Percentiles rank a stretch among this genome's conserved stretches.
Evolutionary conservation across 2,113 vertebrate genomes (phyloP).

Genomic region (Etia nguti): DNA sequence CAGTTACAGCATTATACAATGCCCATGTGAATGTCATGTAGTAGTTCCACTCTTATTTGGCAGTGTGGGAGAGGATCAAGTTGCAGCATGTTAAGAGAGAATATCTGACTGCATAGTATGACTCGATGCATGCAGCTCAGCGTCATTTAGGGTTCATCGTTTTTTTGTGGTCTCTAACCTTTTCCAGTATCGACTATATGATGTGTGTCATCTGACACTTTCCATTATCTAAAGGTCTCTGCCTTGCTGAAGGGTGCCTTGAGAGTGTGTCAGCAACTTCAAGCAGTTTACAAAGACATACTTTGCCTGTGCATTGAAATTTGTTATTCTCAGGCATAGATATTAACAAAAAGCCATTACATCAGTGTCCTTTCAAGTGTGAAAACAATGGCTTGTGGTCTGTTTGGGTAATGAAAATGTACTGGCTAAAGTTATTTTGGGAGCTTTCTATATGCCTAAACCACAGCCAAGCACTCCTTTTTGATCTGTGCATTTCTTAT

Average conservation of each 20-base stretch:
- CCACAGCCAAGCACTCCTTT: neutral
- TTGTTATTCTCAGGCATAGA: neutral
- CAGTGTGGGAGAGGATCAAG: neutral
- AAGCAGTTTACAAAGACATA: neutral
- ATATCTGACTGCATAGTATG: neutral
- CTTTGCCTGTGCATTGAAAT: neutral
- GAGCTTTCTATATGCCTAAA: neutral
- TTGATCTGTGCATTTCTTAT: neutral
- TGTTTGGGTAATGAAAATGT: neutral
- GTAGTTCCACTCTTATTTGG: neutral
- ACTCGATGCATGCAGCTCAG: neutral
- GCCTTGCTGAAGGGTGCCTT: neutral
- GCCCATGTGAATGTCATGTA: neutral
- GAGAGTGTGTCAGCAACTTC: neutral
- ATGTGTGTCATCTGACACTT: neutral
- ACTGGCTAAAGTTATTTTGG: neutral
- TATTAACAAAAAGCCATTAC: neutral
- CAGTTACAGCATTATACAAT: neutral
- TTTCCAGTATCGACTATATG: neutral
- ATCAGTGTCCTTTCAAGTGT: neutral
- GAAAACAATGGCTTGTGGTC: neutral
- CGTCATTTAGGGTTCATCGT: neutral
- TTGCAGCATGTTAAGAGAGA: neutral
- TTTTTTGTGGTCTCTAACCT: neutral
- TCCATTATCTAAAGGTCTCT: neutral